These are phyloP conservation scores for Plutella xylostella DNA, from an alignment of 2,888 invertebrate species.

Conservation along the genomic window DNA sequence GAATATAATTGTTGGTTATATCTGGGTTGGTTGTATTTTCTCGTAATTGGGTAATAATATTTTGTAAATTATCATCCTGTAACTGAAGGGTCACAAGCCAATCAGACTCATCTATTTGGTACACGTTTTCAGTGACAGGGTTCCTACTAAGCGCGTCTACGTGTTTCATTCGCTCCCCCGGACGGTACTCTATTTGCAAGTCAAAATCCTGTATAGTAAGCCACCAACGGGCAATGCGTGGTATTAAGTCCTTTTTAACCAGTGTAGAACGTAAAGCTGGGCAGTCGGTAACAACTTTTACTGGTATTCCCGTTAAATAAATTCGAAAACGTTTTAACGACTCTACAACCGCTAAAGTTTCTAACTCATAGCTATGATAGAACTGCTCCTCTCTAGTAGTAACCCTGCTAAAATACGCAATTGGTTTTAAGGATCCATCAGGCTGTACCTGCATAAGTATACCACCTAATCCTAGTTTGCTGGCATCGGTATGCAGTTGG, in stretches of 20 bases:
- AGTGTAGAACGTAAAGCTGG: not conserved
- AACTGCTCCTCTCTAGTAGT: not conserved
- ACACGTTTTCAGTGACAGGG: too few relatives aligned
- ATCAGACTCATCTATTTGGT: too few relatives aligned
- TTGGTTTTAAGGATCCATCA: not conserved
- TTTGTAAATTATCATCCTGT: too few relatives aligned
- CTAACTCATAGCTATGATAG: not conserved
- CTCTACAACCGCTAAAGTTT: not conserved
- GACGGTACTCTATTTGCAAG: not conserved
- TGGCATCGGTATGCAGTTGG: not conserved
- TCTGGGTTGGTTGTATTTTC: too few relatives aligned
- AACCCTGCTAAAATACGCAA: not conserved
- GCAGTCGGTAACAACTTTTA: not conserved
- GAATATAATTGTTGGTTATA: too few relatives aligned
- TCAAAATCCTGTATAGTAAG: not conserved
- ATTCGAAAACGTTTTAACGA: not conserved
- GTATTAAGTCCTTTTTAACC: not conserved
- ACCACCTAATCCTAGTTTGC: not conserved
- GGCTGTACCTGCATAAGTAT: not conserved
- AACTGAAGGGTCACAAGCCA: too few relatives aligned
- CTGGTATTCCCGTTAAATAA: not conserved
- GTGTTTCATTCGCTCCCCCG: not conserved
- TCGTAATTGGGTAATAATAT: too few relatives aligned
- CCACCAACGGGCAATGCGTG: too few relatives aligned
- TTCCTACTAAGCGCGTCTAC: not conserved